Evolutionary conservation across 2,113 vertebrate genomes (phyloP).

Genomic region (Siniperca chuatsi): DNA sequence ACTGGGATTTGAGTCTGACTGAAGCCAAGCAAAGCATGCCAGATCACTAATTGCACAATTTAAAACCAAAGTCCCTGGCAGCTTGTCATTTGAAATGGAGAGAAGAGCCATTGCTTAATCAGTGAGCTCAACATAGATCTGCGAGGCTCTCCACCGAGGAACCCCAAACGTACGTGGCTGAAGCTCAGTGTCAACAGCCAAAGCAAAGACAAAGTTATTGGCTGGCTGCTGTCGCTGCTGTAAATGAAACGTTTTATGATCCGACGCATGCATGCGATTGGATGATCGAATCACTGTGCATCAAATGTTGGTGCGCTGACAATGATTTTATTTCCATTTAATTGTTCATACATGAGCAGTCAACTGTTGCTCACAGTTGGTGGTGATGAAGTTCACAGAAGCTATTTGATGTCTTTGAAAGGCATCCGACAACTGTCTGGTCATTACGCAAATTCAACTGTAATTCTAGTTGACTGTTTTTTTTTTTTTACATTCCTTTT

Average conservation of each 20-base stretch:
- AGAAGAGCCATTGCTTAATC: constrained; percentile 77
- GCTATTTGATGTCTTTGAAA: constrained; percentile 26
- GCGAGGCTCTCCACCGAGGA: constrained; percentile 57
- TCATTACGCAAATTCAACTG: constrained; percentile 15
- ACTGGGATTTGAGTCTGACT: constrained; percentile 76
- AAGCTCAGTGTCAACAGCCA: constrained; percentile 69
- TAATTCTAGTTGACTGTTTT: not conserved
- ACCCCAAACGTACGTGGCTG: constrained; percentile 55
- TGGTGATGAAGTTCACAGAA: constrained; percentile 45
- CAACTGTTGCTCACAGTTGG: constrained; percentile 71
- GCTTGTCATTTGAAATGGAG: constrained; percentile 77
- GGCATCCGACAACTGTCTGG: constrained; percentile 25
- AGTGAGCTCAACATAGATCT: constrained; percentile 74
- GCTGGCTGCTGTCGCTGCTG: constrained; percentile 51
- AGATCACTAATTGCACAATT: constrained; percentile 84
- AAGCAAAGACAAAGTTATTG: constrained; percentile 52
- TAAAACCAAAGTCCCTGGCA: constrained; percentile 83
- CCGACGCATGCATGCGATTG: constrained; percentile 36
- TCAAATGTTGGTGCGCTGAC: constrained; percentile 51
- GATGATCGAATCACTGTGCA: constrained; percentile 25
- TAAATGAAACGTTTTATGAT: constrained; percentile 62
- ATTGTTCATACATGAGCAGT: constrained; percentile 56
- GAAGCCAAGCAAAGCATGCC: constrained; percentile 78
- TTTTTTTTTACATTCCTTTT: constrained; percentile 21
- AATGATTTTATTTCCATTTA: constrained; percentile 57